Evolutionary conservation across 2,888 invertebrate genomes (phyloP).

Genomic region (Oeneis ivallda): DNA sequence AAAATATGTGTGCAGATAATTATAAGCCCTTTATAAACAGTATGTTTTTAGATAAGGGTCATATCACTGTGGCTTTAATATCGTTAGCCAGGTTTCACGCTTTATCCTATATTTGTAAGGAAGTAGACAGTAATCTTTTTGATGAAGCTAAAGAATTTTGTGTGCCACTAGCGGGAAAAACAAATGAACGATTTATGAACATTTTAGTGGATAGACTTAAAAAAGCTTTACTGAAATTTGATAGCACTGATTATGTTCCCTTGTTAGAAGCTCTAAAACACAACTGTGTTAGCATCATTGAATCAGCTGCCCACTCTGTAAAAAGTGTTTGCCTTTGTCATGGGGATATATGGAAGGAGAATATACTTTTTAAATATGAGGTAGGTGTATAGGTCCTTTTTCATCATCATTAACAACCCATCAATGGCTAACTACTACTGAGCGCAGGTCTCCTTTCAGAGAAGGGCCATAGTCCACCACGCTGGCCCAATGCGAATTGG

Average conservation of each 20-base stretch:
- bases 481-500: no score
- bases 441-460: no score
- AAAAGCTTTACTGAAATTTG: slow-evolving; percentile 59
- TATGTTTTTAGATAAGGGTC: slow-evolving; percentile 60
- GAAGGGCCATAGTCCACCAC: no score
- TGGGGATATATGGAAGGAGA: slow-evolving; percentile 77
- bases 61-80: slow-evolving; percentile 55
- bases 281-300: slow-evolving; percentile 52
- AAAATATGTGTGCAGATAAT: slow-evolving; percentile 60
- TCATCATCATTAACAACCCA: no score
- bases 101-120: slow-evolving; percentile 61
- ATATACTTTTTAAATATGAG: slow-evolving; percentile 69
- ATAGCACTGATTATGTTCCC: slow-evolving; percentile 51
- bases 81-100: slow-evolving; percentile 66
- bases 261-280: slow-evolving; percentile 51
- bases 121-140: slow-evolving; percentile 47
- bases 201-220: slow-evolving; percentile 62
- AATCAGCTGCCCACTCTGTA: slow-evolving; percentile 46
- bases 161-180: slow-evolving; percentile 55
- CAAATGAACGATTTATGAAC: slow-evolving; percentile 61
- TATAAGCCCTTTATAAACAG: slow-evolving; percentile 55
- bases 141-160: slow-evolving; percentile 53
- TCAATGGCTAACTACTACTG: no score
- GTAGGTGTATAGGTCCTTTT: slow-evolving; percentile 42
- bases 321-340: slow-evolving; percentile 63